Conservation (phyloP, 2,113 vertebrate species). For the Garra rufa region DNA sequence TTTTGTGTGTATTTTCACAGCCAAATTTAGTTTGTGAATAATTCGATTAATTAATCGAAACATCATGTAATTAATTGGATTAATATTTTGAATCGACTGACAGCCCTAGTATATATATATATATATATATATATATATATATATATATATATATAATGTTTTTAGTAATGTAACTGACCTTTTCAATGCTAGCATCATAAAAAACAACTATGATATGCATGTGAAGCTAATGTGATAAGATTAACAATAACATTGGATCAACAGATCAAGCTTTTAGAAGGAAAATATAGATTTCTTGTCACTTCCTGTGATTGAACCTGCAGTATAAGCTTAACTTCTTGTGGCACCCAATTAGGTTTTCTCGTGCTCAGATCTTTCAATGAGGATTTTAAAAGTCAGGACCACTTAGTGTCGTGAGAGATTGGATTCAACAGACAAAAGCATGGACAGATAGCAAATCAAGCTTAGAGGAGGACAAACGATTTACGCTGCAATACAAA, state of each 20-base stretch:
- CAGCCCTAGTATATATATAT: too few species aligned
- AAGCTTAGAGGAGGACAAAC: not conserved
- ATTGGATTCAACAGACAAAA: conserved; percentile 26
- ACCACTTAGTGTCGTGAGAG: conserved; percentile 1
- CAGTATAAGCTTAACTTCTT: conserved; percentile 62
- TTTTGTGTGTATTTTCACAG: too few species aligned
- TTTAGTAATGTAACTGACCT: not conserved
- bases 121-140: too few species aligned
- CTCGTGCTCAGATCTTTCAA: conserved; percentile 60
- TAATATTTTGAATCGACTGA: too few species aligned
- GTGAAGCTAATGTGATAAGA: not conserved
- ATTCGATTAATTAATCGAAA: too few species aligned
- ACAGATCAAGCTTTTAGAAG: conserved; percentile 30
- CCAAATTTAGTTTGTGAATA: too few species aligned
- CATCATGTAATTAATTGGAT: too few species aligned
- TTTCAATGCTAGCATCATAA: not conserved
- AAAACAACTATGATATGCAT: not conserved
- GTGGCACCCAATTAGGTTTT: conserved; percentile 73
- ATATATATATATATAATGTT: too few species aligned
- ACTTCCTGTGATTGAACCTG: conserved; percentile 34
- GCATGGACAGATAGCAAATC: conserved; percentile 21
- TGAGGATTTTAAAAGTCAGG: conserved; percentile 11
- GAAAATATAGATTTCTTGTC: conserved; percentile 57
- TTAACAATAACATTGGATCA: conserved; percentile 1
- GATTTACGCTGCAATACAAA: not conserved